Evolutionary conservation across 2,113 vertebrate genomes (phyloP).

Genomic region (Larimichthys polyactis): DNA sequence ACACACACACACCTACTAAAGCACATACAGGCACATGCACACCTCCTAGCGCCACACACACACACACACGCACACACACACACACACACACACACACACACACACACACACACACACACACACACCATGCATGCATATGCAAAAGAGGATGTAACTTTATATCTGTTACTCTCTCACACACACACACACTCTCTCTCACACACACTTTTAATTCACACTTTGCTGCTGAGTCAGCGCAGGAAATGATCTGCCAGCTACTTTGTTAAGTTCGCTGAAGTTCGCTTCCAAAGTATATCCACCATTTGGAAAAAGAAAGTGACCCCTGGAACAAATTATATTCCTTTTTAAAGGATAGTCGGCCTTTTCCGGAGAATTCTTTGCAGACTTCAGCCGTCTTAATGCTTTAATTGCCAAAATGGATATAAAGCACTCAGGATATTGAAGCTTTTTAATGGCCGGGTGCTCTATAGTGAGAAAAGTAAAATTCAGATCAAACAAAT

Average conservation of each 20-base stretch:
- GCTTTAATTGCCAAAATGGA: constrained; percentile 14
- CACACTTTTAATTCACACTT: neutral
- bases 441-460: neutral
- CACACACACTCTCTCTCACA: neutral
- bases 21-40: too few relatives aligned
- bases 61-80: too few relatives aligned
- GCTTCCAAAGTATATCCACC: constrained; percentile 10
- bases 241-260: constrained; percentile 10
- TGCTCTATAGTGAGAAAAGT: neutral
- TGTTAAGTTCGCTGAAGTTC: constrained; percentile 5
- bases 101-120: neutral
- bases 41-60: neutral
- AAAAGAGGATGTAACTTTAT: neutral
- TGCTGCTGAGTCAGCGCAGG: constrained; percentile 28
- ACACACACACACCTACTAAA: too few relatives aligned
- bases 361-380: neutral
- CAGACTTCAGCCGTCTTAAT: constrained; percentile 4
- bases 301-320: constrained; percentile 19
- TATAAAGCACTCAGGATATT: constrained; percentile 15
- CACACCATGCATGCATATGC: neutral
- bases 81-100: neutral
- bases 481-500: neutral
- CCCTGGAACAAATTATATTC: neutral
- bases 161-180: neutral
- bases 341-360: neutral